Evolutionary conservation across 2,797 vertebrate species (phyloP).

Genomic region (Tragopan temminckii): DNA sequence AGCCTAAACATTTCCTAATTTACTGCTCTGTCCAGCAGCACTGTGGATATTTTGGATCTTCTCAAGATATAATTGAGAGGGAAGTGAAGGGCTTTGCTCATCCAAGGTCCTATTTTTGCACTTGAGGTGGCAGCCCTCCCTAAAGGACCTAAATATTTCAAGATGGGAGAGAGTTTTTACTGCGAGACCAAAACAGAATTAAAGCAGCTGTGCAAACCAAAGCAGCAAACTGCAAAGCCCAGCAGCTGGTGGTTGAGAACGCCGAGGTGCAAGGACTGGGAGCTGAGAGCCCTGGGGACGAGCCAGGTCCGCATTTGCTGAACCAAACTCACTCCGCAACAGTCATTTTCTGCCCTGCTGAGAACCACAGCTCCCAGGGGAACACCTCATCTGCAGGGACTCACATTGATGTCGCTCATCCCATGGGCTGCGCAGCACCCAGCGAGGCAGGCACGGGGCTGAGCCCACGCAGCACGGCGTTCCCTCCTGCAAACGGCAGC

Average conservation of each 20-base stretch:
- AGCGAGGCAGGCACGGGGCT: neutral
- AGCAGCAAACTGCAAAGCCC: neutral
- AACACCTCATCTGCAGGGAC: neutral
- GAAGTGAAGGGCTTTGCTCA: neutral
- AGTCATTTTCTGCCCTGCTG: neutral
- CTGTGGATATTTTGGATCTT: neutral
- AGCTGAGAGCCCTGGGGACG: neutral
- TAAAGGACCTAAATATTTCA: neutral
- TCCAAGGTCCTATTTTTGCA: neutral
- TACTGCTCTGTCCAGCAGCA: neutral
- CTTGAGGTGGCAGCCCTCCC: neutral
- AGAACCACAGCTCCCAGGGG: neutral
- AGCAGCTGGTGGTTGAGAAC: neutral
- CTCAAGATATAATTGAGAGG: neutral
- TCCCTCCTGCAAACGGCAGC: neutral
- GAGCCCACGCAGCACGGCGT: neutral
- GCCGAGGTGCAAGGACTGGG: neutral
- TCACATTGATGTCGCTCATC: neutral
- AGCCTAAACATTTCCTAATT: slow-evolving; percentile 21
- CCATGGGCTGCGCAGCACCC: slow-evolving; percentile 20
- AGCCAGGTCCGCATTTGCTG: neutral
- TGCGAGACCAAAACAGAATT: neutral
- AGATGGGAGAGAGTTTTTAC: neutral
- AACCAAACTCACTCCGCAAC: neutral
- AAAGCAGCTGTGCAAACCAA: accelerated